Evolutionary conservation across 2,888 invertebrate species (phyloP).

Genomic region (Myopa tessellatipennis): DNA sequence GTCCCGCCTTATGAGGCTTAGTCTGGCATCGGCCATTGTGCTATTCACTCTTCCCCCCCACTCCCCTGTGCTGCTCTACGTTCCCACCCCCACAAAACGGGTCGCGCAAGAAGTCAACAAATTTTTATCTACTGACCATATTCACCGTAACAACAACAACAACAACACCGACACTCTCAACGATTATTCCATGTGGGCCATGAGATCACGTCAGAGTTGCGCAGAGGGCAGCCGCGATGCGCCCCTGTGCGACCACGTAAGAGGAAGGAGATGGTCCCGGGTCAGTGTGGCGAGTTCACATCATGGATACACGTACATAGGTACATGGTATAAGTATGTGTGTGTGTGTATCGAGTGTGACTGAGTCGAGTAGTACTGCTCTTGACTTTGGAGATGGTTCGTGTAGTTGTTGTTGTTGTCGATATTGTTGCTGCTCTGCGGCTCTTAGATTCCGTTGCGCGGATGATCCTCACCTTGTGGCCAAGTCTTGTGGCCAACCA

Average conservation of each 20-base stretch:
- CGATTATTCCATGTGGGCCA: slow-evolving; percentile 32
- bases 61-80: too few relatives aligned
- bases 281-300: slow-evolving; percentile 14
- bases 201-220: slow-evolving; percentile 18
- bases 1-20: too few relatives aligned
- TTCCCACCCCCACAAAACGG: not conserved
- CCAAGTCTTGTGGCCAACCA: not conserved
- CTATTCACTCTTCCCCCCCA: too few relatives aligned
- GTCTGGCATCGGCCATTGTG: too few relatives aligned
- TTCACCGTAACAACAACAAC: slow-evolving; percentile 31
- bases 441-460: not conserved
- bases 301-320: too few relatives aligned
- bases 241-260: not conserved
- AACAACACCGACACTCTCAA: not conserved
- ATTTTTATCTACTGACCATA: slow-evolving; percentile 9
- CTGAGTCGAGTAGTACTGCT: not conserved
- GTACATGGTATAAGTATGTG: not conserved
- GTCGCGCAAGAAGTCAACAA: not conserved
- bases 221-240: slow-evolving; percentile 10
- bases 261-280: slow-evolving; percentile 12
- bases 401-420: not conserved
- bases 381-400: not conserved
- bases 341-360: slow-evolving; percentile 5
- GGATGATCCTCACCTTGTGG: slow-evolving; percentile 8
- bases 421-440: not conserved